phyloP scores from a whole-genome alignment of 2,888 invertebrate genomes.

The Leptothorax acervorum region DNA sequence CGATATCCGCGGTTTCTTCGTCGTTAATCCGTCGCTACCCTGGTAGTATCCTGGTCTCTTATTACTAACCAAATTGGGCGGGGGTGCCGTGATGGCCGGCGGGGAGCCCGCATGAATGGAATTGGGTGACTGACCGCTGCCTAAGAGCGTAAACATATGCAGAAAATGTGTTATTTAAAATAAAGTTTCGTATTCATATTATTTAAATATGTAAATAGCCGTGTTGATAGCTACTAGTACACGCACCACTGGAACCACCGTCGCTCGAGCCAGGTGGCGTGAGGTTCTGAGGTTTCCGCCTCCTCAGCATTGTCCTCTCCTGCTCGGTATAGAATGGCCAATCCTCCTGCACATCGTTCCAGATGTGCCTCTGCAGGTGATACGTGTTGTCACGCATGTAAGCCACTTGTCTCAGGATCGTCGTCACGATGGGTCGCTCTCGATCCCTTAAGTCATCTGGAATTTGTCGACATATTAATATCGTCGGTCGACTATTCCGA shows the following conservation, averaged over 20 bases:
- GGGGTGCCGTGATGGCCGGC: constrained; percentile 86
- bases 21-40: constrained; percentile 87
- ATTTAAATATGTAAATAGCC: neutral
- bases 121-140: constrained; percentile 92
- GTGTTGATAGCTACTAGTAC: neutral
- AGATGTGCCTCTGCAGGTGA: constrained; percentile 94
- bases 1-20: constrained; percentile 95
- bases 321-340: constrained; percentile 98
- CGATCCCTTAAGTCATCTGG: constrained; percentile 95
- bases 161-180: neutral
- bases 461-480: constrained; percentile 69
- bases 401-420: constrained; percentile 93
- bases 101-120: constrained; percentile 92
- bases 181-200: neutral
- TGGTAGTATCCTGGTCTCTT: constrained; percentile 89
- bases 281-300: constrained; percentile 96
- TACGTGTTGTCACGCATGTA: constrained; percentile 95
- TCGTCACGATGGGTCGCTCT: constrained; percentile 92
- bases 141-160: constrained; percentile 74
- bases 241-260: constrained; percentile 88
- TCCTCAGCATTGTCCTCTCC: constrained; percentile 95
- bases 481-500: neutral
- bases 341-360: constrained; percentile 97
- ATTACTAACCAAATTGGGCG: constrained; percentile 86
- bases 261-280: constrained; percentile 96